A percentile compares a stretch with the other conserved stretches of the same genome.
Conservation (phyloP, 2,113 vertebrate species). For the Chaenocephalus aceratus region DNA sequence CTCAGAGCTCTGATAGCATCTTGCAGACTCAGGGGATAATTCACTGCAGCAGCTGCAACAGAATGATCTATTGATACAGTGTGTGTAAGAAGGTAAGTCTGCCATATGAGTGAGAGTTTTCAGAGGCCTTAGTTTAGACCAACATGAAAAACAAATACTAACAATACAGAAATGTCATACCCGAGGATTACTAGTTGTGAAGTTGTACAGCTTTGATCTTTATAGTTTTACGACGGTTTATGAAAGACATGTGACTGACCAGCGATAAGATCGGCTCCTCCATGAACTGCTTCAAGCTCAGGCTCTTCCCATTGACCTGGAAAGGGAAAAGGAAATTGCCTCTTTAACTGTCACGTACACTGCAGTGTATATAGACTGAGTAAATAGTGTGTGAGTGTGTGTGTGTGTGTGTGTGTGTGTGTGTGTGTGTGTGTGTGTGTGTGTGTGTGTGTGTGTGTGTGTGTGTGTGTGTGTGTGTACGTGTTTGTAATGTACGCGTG, state of each 20-base stretch:
- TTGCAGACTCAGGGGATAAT: constrained; percentile 28
- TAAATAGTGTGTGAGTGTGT: no score
- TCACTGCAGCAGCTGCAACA: constrained; percentile 37
- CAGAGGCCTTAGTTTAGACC: neutral
- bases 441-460: neutral
- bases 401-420: no score
- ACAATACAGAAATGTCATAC: neutral
- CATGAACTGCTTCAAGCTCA: constrained; percentile 90
- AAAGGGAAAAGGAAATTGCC: constrained; percentile 15
- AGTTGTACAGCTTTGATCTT: constrained; percentile 3
- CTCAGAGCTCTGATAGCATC: constrained; percentile 51
- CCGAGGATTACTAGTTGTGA: neutral
- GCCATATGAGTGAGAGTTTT: constrained; percentile 4
- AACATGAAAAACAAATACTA: neutral
- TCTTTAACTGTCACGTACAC: neutral
- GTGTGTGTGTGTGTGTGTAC: neutral
- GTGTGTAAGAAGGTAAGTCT: constrained; percentile 18
- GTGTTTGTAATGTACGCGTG: neutral
- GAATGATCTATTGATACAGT: constrained; percentile 49
- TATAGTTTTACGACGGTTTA: neutral
- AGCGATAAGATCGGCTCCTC: constrained; percentile 88
- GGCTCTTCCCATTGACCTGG: constrained; percentile 90
- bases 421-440: no score
- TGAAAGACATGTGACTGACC: constrained; percentile 82
- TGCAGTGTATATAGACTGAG: neutral